Base-by-base conservation (phyloP, 2,113 vertebrate genomes). In the Gavialis gangeticus region DNA sequence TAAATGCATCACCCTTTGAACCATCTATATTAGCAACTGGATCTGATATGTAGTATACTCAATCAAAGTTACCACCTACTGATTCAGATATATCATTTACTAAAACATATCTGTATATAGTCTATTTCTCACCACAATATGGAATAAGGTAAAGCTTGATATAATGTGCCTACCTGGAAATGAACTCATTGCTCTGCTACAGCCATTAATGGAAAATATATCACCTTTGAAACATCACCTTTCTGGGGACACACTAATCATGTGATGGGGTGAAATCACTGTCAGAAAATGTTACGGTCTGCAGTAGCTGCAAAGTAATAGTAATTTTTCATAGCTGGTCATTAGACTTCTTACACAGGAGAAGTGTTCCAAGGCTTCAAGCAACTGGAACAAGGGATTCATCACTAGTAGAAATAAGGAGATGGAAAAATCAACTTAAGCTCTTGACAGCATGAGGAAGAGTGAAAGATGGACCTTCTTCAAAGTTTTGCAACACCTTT, bases 1-100 rank as follows among this genome's bases (percentile, higher is more conserved):
- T 91, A 71, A 94, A 54, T 78, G 80, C 22, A 92, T 59, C 76
- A 88, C 78, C 55, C 76, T 75, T 82, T 93, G 75, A 88, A 87
- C 85, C 77, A 89, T 30, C 28, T 87, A 1, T 82, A 81, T 76
- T 79, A 85, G 54, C 90, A 91, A 55, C 89, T 62, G 46, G 91
- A 89, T 59, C 75, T 84, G 67, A 87, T 12, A 92, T 15, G 12
- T 54, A 83, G 64, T 69, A 15, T 4, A 18, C 73, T 90, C 24
- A 82, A 54, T 82, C 63, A 57, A 66, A 81, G 80, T 85, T 93
- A 91, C 87, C 88, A 93, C 78, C 77, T 71, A 79, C 13, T 5
- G 3, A 54, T n/a, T 81, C 54, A 85, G 25, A 82, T 2, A 75
- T 66, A 71, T 75, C 75, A 93, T 63, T 81, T 79, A 83, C 17